Base-by-base conservation (phyloP, 1,140 invertebrate species). In the Neotoxoptera formosana region DNA sequence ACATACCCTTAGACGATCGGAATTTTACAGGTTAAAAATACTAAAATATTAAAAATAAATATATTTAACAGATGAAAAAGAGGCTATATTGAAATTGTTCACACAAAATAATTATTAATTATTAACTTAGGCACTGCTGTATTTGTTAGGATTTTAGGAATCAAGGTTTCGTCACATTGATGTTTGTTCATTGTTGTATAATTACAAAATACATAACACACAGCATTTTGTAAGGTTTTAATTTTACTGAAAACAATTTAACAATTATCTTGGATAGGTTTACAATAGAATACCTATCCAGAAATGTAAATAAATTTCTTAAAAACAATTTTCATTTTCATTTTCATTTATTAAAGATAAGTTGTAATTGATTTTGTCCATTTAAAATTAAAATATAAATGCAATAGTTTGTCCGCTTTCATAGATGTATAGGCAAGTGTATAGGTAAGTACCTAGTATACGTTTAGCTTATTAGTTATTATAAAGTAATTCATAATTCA, bases 341-440 rank as follows among this genome's bases (percentile, higher is more conserved):
- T n/a, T 67, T 67, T 14, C 6, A 67, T 67, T 4, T 30, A n/a
- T 67, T n/a, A 67, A 67, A n/a, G n/a, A 76, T 76, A 76, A 17
- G 11, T 41, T 41, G 34, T 83, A 21, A 41, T 11, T 25, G 23
- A 23, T 84, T 45, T 84, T 41, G 21, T 84, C 3, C 23, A 41
- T 21, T 25, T 84, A 84, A 25, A 84, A 83, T 83, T 20, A 86
- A 45, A 87, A 87, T 87, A 87, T 87, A 87, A 87, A 48, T 87
- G 84, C 23, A 87, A n/a, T 48, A 48, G 7, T 87, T 87, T 87
- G 84, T 87, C 30, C 84, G 84, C 41, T 48, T 30, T 87, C 23
- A 25, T 17, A 47, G 41, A n/a, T 47, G 30, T 41, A 45, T 9
- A 45, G 9, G 2, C 45, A 45, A 8, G 36, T 84, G 34, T 36